phyloP scores from a whole-genome alignment of 2,888 invertebrate species.

The Rutpela maculata region DNA sequence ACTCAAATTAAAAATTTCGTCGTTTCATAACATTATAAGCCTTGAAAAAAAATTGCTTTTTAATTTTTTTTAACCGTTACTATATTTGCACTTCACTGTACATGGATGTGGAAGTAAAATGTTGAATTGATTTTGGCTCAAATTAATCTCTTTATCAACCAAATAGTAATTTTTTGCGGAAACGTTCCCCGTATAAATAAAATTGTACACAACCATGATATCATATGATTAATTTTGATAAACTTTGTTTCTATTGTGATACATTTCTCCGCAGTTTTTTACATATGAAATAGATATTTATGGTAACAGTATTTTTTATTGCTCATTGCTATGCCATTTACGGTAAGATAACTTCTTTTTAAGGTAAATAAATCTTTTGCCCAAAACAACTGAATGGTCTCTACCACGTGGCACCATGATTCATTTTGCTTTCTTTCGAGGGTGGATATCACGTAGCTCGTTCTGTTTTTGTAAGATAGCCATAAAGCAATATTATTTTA shows the following conservation, averaged over 20 bases:
- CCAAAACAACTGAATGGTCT: slow-evolving; percentile 8
- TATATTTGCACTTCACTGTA: too few relatives aligned
- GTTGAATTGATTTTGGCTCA: too few relatives aligned
- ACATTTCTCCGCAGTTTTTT: not conserved
- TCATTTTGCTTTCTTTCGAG: slow-evolving; percentile 5
- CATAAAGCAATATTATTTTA: slow-evolving; percentile 13
- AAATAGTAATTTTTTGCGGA: too few relatives aligned
- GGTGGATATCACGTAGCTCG: slow-evolving; percentile 9
- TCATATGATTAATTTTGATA: too few relatives aligned
- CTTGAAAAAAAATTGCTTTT: too few relatives aligned
- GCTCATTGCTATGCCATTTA: not conserved
- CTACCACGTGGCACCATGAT: slow-evolving; percentile 15
- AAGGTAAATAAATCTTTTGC: slow-evolving; percentile 21
- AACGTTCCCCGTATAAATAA: too few relatives aligned
- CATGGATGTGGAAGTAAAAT: too few relatives aligned
- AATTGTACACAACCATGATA: too few relatives aligned
- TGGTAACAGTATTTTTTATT: not conserved
- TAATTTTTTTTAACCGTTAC: too few relatives aligned
- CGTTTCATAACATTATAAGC: too few relatives aligned
- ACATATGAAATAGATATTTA: not conserved
- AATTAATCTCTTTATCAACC: too few relatives aligned
- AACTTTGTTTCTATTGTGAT: not conserved
- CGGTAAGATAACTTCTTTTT: slow-evolving; percentile 6
- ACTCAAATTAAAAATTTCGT: too few relatives aligned
- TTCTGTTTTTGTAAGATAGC: not conserved